phyloP scores from a whole-genome alignment of 1,140 invertebrate species.

The Listronotus oregonensis region DNA sequence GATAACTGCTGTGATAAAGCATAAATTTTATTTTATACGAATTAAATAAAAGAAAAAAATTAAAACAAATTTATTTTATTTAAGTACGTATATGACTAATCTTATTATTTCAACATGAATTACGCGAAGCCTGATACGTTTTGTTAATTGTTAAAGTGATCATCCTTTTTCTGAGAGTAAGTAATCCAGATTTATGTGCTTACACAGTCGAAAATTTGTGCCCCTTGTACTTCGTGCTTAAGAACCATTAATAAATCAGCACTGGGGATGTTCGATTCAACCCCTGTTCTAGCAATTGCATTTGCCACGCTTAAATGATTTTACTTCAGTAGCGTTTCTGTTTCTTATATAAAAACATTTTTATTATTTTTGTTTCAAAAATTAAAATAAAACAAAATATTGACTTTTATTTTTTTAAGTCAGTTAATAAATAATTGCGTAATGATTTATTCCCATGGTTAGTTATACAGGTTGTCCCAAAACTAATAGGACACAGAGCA shows the following conservation, averaged over 20 bases:
- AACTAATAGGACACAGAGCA: too few species aligned
- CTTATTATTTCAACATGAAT: conserved; percentile 18
- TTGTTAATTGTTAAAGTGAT: conserved; percentile 21
- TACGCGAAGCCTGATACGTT: conserved; percentile 8
- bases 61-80: too few species aligned
- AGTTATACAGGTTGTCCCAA: too few species aligned
- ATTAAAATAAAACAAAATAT: too few species aligned
- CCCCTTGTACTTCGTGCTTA: conserved; percentile 33
- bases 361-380: too few species aligned
- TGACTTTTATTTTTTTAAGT: too few species aligned
- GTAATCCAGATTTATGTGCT: conserved; percentile 35
- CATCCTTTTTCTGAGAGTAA: conserved; percentile 17
- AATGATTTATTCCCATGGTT: too few species aligned
- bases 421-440: too few species aligned
- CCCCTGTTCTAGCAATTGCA: conserved; percentile 27
- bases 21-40: too few species aligned
- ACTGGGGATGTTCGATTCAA: conserved; percentile 32
- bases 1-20: too few species aligned
- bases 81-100: not conserved
- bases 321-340: conserved; percentile 13
- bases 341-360: too few species aligned
- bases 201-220: conserved; percentile 36
- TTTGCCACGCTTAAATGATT: conserved; percentile 32
- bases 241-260: conserved; percentile 37
- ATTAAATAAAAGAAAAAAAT: too few species aligned